These are phyloP conservation scores for Bradysia coprophila DNA, from an alignment of 1,140 invertebrate species.

Conservation along the genomic window DNA sequence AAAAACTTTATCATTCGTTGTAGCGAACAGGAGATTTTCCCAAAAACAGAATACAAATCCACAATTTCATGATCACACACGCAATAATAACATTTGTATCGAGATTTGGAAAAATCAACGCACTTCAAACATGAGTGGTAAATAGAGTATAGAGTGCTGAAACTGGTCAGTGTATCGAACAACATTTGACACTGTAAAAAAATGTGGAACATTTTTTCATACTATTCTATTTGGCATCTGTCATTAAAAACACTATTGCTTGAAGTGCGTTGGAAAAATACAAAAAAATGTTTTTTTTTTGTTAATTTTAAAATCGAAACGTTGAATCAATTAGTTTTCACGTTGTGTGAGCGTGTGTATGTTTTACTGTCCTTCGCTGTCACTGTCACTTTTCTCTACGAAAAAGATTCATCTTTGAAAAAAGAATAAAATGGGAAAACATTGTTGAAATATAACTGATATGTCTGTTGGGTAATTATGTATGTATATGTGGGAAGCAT, in stretches of 20 bases:
- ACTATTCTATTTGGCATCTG: no score
- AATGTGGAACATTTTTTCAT: no score
- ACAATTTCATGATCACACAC: background rate
- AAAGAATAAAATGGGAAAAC: slow-evolving; percentile 21
- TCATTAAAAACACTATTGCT: no score
- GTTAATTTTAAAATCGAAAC: background rate
- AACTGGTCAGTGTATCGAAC: no score
- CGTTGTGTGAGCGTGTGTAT: background rate
- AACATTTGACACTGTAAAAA: no score
- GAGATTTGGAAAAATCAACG: background rate
- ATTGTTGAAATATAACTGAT: slow-evolving; percentile 1
- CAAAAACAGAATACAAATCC: no score
- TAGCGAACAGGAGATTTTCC: no score
- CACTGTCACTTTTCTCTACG: slow-evolving; percentile 86
- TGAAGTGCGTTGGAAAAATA: no score
- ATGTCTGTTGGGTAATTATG: slow-evolving; percentile 2
- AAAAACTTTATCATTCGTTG: background rate
- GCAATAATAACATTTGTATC: background rate
- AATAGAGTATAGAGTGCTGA: background rate
- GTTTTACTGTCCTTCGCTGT: slow-evolving; percentile 71
- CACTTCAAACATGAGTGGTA: no score
- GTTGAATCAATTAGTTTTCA: background rate
- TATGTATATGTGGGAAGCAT: slow-evolving; percentile 1
- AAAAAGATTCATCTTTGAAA: no score
- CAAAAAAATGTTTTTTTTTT: background rate